A percentile compares a stretch with the other conserved stretches of the same genome.
phyloP scores from a whole-genome alignment of 2,113 vertebrate species.

The Phoenicopterus ruber region DNA sequence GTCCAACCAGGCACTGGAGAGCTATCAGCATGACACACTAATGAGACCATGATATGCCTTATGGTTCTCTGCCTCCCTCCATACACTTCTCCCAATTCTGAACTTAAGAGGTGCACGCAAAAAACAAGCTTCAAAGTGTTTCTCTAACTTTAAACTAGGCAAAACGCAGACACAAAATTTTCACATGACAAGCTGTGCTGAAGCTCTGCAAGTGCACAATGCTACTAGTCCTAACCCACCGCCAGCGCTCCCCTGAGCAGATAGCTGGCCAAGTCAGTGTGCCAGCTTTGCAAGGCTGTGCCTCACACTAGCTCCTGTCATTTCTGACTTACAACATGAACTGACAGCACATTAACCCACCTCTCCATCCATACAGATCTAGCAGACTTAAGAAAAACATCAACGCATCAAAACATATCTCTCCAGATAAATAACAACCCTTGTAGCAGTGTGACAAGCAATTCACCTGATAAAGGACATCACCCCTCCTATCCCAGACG shows the following conservation, averaged over 20 bases:
- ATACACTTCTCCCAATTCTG: neutral
- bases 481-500: neutral
- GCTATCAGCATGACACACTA: neutral
- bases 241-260: neutral
- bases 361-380: slow-evolving; percentile 4
- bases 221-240: neutral
- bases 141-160: neutral
- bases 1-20: neutral
- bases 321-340: neutral
- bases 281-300: neutral
- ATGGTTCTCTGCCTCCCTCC: neutral
- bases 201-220: neutral
- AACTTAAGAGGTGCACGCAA: neutral
- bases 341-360: slow-evolving; percentile 26
- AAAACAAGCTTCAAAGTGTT: neutral
- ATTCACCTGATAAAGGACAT: slow-evolving; percentile 21
- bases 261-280: neutral
- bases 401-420: neutral
- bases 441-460: slow-evolving; percentile 18
- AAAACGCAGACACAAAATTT: neutral
- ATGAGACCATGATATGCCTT: neutral
- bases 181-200: neutral
- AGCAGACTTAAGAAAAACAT: neutral
- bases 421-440: neutral
- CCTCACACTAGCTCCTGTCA: neutral